phyloP scores from a whole-genome alignment of 2,113 vertebrate genomes.

The Turdus rufiventris region DNA sequence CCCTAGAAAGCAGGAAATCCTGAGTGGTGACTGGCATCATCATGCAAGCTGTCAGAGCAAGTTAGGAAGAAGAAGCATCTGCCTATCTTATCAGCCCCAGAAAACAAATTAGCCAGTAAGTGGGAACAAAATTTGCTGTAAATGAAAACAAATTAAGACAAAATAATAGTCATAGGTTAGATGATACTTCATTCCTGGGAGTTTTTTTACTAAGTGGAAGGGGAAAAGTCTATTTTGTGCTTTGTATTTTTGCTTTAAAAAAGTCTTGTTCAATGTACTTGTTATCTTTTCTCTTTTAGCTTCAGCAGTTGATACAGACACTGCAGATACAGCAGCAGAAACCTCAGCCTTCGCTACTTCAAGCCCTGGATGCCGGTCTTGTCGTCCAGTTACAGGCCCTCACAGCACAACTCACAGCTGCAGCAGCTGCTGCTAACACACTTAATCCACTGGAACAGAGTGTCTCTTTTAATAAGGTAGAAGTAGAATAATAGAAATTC shows the following conservation, averaged over 20 bases:
- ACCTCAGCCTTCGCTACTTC: constrained; percentile 93
- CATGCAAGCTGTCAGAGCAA: constrained; percentile 57
- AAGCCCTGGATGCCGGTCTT: constrained; percentile 93
- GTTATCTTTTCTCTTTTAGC: constrained; percentile 64
- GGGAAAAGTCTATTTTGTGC: background rate
- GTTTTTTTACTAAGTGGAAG: background rate
- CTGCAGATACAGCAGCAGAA: constrained; percentile 98
- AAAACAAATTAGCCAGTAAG: constrained; percentile 64
- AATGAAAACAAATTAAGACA: constrained; percentile 10
- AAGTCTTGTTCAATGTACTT: background rate
- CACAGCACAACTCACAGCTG: constrained; percentile 95
- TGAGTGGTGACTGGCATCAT: constrained; percentile 53
- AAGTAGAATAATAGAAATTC: background rate
- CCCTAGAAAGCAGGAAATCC: constrained; percentile 54
- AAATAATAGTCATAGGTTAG: background rate
- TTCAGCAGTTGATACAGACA: constrained; percentile 96
- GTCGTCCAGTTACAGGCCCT: constrained; percentile 96
- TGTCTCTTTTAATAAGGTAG: constrained; percentile 97
- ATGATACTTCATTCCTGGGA: background rate
- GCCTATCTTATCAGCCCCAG: constrained; percentile 48
- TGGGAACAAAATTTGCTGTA: constrained; percentile 45
- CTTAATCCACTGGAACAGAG: constrained; percentile 93
- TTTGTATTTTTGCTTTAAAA: background rate
- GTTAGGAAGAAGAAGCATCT: constrained; percentile 56
- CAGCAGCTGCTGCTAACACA: constrained; percentile 89